Percentiles rank a stretch among this genome's conserved stretches.
Conservation (phyloP, 2,797 vertebrate species). For the Gallinago stenura region DNA sequence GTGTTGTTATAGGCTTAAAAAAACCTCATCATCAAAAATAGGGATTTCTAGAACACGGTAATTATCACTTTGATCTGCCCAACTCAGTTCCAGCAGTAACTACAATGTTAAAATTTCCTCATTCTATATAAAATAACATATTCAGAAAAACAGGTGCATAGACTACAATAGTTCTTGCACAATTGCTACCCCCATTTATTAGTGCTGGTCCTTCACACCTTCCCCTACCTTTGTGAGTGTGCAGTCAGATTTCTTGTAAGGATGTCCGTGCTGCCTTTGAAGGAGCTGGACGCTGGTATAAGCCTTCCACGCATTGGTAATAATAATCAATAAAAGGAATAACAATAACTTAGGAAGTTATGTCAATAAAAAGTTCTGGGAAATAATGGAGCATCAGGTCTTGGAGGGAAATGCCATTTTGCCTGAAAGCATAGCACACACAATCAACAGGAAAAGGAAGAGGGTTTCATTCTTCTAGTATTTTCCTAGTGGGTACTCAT, state of each 20-base stretch:
- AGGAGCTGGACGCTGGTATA: background rate
- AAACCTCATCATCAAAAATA: constrained; percentile 61
- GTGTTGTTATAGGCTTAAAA: constrained; percentile 71
- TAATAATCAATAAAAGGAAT: constrained; percentile 16
- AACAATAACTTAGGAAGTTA: constrained; percentile 61
- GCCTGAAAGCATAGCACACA: constrained; percentile 7
- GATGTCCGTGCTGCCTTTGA: background rate
- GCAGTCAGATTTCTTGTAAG: background rate
- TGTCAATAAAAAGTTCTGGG: background rate
- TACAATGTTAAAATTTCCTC: background rate
- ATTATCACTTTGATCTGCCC: constrained; percentile 67
- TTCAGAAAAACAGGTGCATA: background rate
- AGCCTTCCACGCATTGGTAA: background rate
- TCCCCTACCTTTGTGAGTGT: background rate
- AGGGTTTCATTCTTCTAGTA: constrained; percentile 34
- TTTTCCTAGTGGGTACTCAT: constrained; percentile 58
- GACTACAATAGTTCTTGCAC: background rate
- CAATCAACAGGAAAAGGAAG: constrained; percentile 72
- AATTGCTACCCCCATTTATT: background rate
- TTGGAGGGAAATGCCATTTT: constrained; percentile 65
- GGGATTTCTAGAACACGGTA: constrained; percentile 67
- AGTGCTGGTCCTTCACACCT: background rate
- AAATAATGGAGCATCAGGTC: constrained; percentile 30
- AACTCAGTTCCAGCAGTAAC: constrained; percentile 25
- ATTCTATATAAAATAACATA: background rate